Conservation (phyloP, 2,888 invertebrate genomes). For the Labia minor region DNA sequence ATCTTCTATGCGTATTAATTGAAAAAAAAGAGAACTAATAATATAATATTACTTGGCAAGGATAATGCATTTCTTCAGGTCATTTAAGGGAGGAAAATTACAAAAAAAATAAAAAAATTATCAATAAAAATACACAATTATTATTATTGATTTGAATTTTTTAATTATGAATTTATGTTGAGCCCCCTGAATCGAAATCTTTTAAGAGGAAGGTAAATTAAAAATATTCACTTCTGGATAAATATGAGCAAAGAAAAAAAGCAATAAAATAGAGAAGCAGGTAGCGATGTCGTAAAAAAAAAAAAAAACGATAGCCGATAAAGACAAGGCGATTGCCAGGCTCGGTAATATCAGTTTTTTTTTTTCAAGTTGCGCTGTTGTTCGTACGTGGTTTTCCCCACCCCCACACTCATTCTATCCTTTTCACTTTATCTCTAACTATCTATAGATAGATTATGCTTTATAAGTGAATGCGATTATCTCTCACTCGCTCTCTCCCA, state of each 20-base stretch:
- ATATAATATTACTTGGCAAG: too few relatives aligned
- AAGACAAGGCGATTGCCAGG: not conserved
- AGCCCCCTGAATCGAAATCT: not conserved
- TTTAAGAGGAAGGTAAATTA: not conserved
- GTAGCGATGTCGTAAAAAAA: slow-evolving; percentile 13
- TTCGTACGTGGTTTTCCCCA: not conserved
- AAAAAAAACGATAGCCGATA: slow-evolving; percentile 7
- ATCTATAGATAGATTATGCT: too few relatives aligned
- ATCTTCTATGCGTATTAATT: too few relatives aligned
- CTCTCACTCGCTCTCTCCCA: slow-evolving; percentile 7
- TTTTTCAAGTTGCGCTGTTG: not conserved
- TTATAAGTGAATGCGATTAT: not conserved
- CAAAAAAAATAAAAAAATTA: not conserved
- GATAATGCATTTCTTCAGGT: too few relatives aligned
- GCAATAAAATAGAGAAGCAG: not conserved
- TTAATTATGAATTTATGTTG: not conserved
- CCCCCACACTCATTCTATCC: not conserved
- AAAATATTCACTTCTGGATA: not conserved
- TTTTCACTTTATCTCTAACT: not conserved
- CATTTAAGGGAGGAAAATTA: not conserved
- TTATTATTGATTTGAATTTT: not conserved
- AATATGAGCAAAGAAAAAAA: not conserved
- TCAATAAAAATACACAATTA: not conserved
- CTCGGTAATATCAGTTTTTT: not conserved
- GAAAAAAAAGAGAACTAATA: too few relatives aligned